Evolutionary conservation across 2,113 vertebrate genomes (phyloP), one percentile per base, ranked within the genome.

Genomic region (Ellobius talpinus): DNA sequence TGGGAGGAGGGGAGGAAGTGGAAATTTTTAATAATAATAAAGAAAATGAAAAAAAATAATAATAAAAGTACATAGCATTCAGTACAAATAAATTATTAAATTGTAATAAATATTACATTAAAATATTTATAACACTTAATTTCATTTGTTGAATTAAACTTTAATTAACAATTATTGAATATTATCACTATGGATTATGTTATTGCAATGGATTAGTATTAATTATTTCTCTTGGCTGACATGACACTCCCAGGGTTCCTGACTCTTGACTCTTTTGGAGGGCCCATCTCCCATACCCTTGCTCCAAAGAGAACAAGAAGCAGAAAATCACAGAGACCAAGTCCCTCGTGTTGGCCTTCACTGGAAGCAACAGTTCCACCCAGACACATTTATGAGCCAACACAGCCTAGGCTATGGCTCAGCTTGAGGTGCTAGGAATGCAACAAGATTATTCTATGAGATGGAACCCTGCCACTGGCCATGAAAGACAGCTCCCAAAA

Each of bases 281-380:
- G 24, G 16, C 31, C 61, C 65, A 11, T 74, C 73, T 94, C 63
- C 50, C 81, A 76, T 39, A 39, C 63, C 55, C 66, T 77, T 95
- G 93, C 74, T 85, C 93, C 78, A 72, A 77, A 52, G 39, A 96
- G 36, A 92, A 90, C 58, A 24, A 95, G 72, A 95, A 96, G 58
- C 63, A 91, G 68, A 76, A 94, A 91, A 52, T 76, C 23, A 7
- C 13, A 26, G 74, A 91, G 45, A 85, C 89, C 36, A 66, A 72
- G 45, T 42, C 95, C 77, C 81, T 90, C 47, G 72, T 89, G 74
- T 63, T 23, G 47, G 72, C 52, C 70, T 90, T 95, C 85, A 68
- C 86, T 77, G 58, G 63, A 81, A 96, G 45, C 21, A 96, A 88
- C 45, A 81, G 26, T 90, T 81, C 92, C 14, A 70, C 88, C 70